Evolutionary conservation across 2,797 vertebrate species (phyloP).

Genomic region (Pygocentrus nattereri): DNA sequence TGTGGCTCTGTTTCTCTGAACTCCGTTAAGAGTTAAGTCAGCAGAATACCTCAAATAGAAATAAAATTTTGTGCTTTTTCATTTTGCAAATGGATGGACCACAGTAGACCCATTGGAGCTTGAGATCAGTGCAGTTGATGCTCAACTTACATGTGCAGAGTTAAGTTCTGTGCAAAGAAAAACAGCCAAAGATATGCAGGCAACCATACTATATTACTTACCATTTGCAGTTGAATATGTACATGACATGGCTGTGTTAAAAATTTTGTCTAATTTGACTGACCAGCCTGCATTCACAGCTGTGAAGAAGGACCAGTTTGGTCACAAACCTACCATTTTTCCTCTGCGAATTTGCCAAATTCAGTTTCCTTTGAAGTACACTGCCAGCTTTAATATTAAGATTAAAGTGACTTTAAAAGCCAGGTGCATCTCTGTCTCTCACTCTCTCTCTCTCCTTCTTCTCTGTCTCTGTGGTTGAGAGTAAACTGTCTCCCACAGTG

Average conservation of each 20-base stretch:
- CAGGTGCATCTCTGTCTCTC: background rate
- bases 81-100: background rate
- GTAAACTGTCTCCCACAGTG: constrained; percentile 26
- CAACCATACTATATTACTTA: background rate
- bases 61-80: background rate
- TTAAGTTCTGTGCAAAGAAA: background rate
- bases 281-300: background rate
- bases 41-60: background rate
- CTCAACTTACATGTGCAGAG: background rate
- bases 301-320: background rate
- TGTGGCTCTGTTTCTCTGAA: constrained; percentile 53
- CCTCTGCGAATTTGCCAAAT: background rate
- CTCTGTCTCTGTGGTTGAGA: background rate
- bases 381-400: constrained; percentile 4
- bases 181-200: background rate
- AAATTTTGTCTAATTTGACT: background rate
- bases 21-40: background rate
- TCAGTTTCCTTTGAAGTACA: background rate
- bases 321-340: background rate
- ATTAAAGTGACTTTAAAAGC: background rate
- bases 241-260: background rate
- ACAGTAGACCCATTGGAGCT: background rate
- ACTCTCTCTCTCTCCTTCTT: constrained; percentile 5
- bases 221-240: background rate
- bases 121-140: background rate